Evolutionary conservation across 2,797 vertebrate genomes (phyloP), one percentile per base, ranked within the genome.

Genomic region (Onychomys arenicola): DNA sequence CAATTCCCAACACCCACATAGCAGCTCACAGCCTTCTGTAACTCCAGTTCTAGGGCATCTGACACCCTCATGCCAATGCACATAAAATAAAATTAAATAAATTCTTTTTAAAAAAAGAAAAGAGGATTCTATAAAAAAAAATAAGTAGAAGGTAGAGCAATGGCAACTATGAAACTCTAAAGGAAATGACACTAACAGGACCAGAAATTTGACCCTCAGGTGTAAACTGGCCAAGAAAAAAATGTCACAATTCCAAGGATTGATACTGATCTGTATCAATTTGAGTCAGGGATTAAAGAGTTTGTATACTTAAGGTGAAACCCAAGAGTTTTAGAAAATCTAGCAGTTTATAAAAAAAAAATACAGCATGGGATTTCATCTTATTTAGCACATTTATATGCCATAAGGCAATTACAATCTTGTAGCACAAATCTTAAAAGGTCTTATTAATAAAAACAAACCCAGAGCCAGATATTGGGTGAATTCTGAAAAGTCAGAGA

Each of bases 271-370:
- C 43, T 75, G 2, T 63, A 13, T 52, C 29, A 11, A 61, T 75
- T 91, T 93, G 89, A 11, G 25, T 93, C 34, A 71, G 57, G 9
- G 16, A 76, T 93, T 83, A 55, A 92, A 46, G 19, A 90, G 16
- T 11, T 89, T 83, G 1, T 71, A 12, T 90, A 61, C 80, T 37
- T 95, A 25, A 96, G 81, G 69, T 88, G 17, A 90, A 91, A n/a
- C 92, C 94, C 16, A 82, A 10, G 57, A 37, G 73, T 82, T 94
- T 90, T 65, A 90, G 76, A 96, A 96, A 95, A 21, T 83, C 14
- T 71, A 75, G 73, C 21, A 87, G 32, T 93, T 94, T 89, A 69
- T 75, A 87, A 93, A 93, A 93, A 69, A n/a, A n/a, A n/a, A n/a
- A n/a, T n/a, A n/a, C 34, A 86, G 67, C 82, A 90, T 52, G 78